These are phyloP conservation scores for Cyprinodon brontotheroides DNA, from an alignment of 2,113 vertebrate genomes.

Conservation along the genomic window DNA sequence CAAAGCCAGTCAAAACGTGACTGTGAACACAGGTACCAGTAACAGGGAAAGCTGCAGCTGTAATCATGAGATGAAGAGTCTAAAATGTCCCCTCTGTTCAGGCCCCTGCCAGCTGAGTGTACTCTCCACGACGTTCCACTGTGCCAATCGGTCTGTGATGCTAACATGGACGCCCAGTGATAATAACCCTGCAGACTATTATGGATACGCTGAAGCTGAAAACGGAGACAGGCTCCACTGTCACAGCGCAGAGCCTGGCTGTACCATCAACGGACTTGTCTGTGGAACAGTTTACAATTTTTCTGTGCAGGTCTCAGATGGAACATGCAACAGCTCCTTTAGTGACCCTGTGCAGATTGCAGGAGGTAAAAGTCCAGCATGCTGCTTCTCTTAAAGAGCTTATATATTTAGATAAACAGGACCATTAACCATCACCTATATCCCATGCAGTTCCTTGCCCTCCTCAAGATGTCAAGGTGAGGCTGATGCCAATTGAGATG, in stretches of 20 bases:
- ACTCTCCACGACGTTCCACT: conserved; percentile 60
- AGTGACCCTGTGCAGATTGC: conserved; percentile 54
- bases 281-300: conserved; percentile 78
- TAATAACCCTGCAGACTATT: conserved; percentile 57
- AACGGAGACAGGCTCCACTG: conserved; percentile 63
- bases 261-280: conserved; percentile 64
- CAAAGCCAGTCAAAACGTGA: conserved; percentile 46
- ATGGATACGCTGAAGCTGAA: conserved; percentile 57
- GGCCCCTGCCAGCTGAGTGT: conserved; percentile 74
- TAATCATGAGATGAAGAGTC: background rate
- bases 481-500: conserved; percentile 49
- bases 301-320: conserved; percentile 73
- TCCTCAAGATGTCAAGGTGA: conserved; percentile 57
- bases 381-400: background rate
- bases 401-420: background rate
- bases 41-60: background rate
- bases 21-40: conserved; percentile 66
- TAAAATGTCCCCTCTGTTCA: conserved; percentile 28
- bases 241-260: conserved; percentile 46
- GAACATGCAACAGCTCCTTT: conserved; percentile 76
- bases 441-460: conserved; percentile 75
- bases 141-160: conserved; percentile 62
- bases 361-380: conserved; percentile 66
- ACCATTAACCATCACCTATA: background rate
- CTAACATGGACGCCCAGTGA: conserved; percentile 67